Conservation (phyloP, 1,140 invertebrate species). For the Zaprionus inermis region DNA sequence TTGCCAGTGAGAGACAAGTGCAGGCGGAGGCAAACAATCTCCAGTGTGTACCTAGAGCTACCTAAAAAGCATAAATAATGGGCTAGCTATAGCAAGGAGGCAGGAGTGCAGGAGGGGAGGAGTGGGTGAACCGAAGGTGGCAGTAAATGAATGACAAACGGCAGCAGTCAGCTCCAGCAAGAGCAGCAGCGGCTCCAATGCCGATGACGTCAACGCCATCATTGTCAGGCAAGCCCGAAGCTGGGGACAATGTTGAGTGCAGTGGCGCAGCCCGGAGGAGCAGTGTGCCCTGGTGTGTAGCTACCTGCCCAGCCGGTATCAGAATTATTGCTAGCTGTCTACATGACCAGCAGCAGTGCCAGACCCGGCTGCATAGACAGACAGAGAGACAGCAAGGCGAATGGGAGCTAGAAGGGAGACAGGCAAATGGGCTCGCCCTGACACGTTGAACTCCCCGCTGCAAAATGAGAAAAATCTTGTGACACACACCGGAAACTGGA, state of each 20-base stretch:
- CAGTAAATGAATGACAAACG: conserved; percentile 70
- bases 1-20: conserved; percentile 10
- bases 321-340: conserved; percentile 79
- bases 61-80: conserved; percentile 81
- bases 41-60: conserved; percentile 37
- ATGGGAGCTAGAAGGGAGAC: conserved; percentile 47
- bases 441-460: conserved; percentile 77
- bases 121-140: neutral
- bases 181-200: conserved; percentile 52
- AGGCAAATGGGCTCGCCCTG: conserved; percentile 74
- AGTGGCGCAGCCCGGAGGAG: conserved; percentile 8
- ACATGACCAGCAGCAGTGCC: conserved; percentile 56
- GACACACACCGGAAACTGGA: conserved; percentile 79
- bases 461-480: conserved; percentile 75
- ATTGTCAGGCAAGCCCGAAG: conserved; percentile 61
- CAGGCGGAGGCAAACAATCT: conserved; percentile 40
- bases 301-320: conserved; percentile 51
- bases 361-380: conserved; percentile 4
- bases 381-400: conserved; percentile 1
- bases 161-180: conserved; percentile 55
- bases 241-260: conserved; percentile 54
- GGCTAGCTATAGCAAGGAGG: conserved; percentile 43
- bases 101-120: neutral
- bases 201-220: conserved; percentile 77
- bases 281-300: neutral